Percentiles rank a stretch among this genome's conserved stretches.
Conservation (phyloP, 1,140 invertebrate genomes). For the Sinella curviseta region DNA sequence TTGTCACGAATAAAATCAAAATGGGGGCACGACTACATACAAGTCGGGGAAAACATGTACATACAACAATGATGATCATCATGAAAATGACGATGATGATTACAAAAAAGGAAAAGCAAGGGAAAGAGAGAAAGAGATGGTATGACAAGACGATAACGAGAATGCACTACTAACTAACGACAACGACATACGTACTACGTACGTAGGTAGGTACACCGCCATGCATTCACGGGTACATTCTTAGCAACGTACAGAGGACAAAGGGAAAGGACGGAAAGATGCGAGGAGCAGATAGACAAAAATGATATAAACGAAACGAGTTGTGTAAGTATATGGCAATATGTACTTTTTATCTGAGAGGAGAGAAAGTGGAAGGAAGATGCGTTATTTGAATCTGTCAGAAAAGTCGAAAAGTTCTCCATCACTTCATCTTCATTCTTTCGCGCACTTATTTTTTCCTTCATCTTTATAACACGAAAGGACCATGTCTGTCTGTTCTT, state of each 20-base stretch:
- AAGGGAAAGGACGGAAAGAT: not conserved
- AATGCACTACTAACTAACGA: not conserved
- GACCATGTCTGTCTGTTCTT: too few relatives aligned
- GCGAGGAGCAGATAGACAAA: too few relatives aligned
- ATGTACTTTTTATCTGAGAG: too few relatives aligned
- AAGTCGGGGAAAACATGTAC: not conserved
- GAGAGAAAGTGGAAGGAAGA: too few relatives aligned
- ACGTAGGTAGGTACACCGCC: not conserved
- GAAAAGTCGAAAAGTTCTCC: not conserved
- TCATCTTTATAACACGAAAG: too few relatives aligned
- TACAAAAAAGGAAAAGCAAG: not conserved
- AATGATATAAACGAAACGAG: too few relatives aligned
- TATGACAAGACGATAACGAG: constrained; percentile 13
- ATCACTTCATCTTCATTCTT: not conserved
- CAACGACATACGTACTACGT: not conserved
- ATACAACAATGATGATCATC: not conserved
- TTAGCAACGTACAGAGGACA: not conserved
- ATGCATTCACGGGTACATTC: not conserved
- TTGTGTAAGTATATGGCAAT: too few relatives aligned
- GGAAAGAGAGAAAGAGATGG: not conserved
- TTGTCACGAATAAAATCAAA: constrained; percentile 11
- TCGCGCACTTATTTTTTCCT: not conserved
- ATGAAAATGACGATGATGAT: not conserved
- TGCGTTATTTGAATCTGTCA: constrained; percentile 15
- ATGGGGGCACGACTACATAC: not conserved